Percentiles rank a stretch among this genome's conserved stretches.
Conservation (phyloP, 2,888 invertebrate genomes). For the Nephrocerus scutellatus region DNA sequence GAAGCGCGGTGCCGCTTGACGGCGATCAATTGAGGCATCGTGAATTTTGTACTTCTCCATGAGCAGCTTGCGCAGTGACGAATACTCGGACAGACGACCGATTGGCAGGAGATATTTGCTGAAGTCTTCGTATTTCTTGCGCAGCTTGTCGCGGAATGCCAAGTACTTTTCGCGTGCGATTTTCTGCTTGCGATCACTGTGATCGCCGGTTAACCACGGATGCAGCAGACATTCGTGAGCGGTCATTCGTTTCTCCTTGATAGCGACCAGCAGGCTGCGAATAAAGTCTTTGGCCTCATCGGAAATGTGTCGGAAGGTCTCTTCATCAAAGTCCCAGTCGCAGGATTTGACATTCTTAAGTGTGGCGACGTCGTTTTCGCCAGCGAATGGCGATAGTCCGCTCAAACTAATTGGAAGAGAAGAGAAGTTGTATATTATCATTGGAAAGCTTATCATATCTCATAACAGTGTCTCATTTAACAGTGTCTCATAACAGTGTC, state of each 20-base stretch:
- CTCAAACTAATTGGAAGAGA: slow-evolving; percentile 60
- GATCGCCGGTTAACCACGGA: slow-evolving; percentile 89
- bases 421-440: not conserved
- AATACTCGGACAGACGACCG: slow-evolving; percentile 95
- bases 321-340: slow-evolving; percentile 98
- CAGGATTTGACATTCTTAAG: slow-evolving; percentile 96
- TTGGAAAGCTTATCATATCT: too few species aligned
- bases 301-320: slow-evolving; percentile 89
- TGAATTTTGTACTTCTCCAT: slow-evolving; percentile 95
- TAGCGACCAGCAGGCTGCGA: slow-evolving; percentile 79
- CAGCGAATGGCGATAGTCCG: slow-evolving; percentile 97
- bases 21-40: slow-evolving; percentile 91
- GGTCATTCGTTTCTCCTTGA: slow-evolving; percentile 96
- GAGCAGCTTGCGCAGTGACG: slow-evolving; percentile 87
- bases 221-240: slow-evolving; percentile 96
- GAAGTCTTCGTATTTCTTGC: slow-evolving; percentile 74
- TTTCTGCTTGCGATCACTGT: slow-evolving; percentile 63
- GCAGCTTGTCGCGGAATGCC: slow-evolving; percentile 78
- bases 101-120: slow-evolving; percentile 85
- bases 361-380: slow-evolving; percentile 97
- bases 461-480: too few species aligned
- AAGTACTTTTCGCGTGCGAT: slow-evolving; percentile 83
- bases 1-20: slow-evolving; percentile 97
- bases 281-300: slow-evolving; percentile 99
- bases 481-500: too few species aligned